Percentiles rank a stretch among this genome's conserved stretches.
phyloP scores from a whole-genome alignment of 2,797 vertebrate species.

The Centroberyx gerrardi region DNA sequence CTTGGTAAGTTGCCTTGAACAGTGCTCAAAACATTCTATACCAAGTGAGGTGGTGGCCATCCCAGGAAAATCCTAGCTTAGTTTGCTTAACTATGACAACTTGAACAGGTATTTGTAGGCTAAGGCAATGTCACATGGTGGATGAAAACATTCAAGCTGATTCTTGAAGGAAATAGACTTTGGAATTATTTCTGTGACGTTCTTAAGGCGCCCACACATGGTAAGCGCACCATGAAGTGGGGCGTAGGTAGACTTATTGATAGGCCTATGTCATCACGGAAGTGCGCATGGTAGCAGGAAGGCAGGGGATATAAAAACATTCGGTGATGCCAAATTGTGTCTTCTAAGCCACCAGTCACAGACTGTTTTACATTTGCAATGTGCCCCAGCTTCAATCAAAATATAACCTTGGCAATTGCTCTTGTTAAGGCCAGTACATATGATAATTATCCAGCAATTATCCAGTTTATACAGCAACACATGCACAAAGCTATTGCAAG shows the following conservation, averaged over 20 bases:
- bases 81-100: too few species aligned
- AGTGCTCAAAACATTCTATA: conserved; percentile 32
- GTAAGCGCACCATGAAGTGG: conserved; percentile 1
- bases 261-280: conserved; percentile 43
- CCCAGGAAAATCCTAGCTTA: conserved; percentile 17
- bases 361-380: conserved; percentile 28
- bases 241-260: conserved; percentile 41
- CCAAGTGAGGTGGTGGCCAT: conserved; percentile 3
- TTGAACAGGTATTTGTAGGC: too few species aligned
- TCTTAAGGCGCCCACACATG: conserved; percentile 48
- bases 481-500: too few species aligned
- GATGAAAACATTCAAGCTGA: too few species aligned
- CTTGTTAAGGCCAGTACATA: conserved; percentile 19
- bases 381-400: conserved; percentile 28
- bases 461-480: too few species aligned
- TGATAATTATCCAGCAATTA: not conserved
- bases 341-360: conserved; percentile 37
- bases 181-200: conserved; percentile 60
- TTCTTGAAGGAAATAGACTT: not conserved
- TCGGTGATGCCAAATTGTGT: conserved; percentile 32
- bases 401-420: conserved; percentile 17
- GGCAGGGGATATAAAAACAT: not conserved
- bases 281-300: conserved; percentile 35
- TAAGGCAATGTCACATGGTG: too few species aligned
- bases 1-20: conserved; percentile 39